These are phyloP conservation scores for Ornithorhynchus anatinus DNA, from an alignment of 2,113 vertebrate genomes.

Conservation along the genomic window DNA sequence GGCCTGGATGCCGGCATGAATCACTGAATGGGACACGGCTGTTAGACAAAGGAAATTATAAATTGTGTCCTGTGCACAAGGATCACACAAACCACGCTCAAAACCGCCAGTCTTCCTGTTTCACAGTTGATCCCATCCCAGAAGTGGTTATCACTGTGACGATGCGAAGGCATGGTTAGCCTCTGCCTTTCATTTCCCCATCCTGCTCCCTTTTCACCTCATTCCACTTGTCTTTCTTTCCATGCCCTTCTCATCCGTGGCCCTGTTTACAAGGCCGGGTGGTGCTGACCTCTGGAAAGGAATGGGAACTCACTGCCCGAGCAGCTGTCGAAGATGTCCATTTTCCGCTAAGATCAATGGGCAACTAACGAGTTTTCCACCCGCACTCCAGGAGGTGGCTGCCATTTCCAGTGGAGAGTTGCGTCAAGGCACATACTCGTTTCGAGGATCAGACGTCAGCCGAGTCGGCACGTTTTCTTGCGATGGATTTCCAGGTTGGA, in stretches of 20 bases:
- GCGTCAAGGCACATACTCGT: too few species aligned
- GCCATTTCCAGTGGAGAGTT: neutral
- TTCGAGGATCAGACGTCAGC: too few species aligned
- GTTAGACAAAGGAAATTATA: neutral
- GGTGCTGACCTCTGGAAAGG: neutral
- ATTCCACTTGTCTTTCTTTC: neutral
- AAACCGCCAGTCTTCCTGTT: neutral
- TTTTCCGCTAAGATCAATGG: slow-evolving; percentile 24
- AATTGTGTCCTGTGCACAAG: neutral
- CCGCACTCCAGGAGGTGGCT: neutral
- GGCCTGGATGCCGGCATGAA: neutral
- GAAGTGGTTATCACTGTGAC: neutral
- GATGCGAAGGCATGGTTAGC: neutral
- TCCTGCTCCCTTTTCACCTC: neutral
- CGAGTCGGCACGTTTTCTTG: too few species aligned
- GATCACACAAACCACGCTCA: neutral
- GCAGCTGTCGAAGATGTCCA: neutral
- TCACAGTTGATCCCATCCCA: neutral
- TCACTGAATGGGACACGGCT: neutral
- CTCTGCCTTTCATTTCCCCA: neutral
- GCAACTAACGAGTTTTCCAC: slow-evolving; percentile 19
- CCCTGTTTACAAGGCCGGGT: neutral
- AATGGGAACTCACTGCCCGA: neutral
- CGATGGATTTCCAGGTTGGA: too few species aligned
- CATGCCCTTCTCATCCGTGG: neutral